Percentiles rank a stretch among this genome's conserved stretches.
These are phyloP conservation scores for Strix occidentalis DNA, from an alignment of 2,797 vertebrate genomes.

Conservation along the genomic window DNA sequence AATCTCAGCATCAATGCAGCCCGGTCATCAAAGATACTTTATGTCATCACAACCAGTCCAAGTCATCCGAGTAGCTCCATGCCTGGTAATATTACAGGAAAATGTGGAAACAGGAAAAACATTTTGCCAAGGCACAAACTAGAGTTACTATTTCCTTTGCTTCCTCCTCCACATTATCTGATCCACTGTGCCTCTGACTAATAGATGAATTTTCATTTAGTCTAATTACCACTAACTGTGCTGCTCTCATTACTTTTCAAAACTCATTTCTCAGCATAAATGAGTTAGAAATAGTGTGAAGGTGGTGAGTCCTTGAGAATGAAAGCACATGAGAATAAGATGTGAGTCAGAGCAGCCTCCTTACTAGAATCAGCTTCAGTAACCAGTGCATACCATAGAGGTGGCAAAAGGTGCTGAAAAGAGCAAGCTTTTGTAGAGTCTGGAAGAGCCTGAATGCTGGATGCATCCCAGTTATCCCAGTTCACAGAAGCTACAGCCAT, in stretches of 20 bases:
- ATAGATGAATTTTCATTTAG: not conserved
- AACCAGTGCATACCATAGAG: not conserved
- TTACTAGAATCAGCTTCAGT: not conserved
- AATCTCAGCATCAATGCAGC: constrained; percentile 84
- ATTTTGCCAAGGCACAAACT: not conserved
- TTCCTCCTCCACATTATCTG: not conserved
- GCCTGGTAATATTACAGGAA: constrained; percentile 85
- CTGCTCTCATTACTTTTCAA: not conserved
- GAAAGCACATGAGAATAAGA: not conserved
- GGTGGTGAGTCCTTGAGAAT: not conserved
- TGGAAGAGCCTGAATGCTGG: not conserved
- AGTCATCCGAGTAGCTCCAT: constrained; percentile 86
- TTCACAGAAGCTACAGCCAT: not conserved
- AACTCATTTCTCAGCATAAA: not conserved
- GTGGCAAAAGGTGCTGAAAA: not conserved
- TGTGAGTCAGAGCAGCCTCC: not conserved
- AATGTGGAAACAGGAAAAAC: not conserved
- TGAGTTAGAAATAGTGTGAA: not conserved
- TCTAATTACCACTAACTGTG: not conserved
- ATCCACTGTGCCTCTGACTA: not conserved
- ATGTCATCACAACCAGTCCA: constrained; percentile 96
- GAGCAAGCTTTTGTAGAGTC: not conserved
- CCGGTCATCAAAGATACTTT: constrained; percentile 88
- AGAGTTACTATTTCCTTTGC: not conserved
- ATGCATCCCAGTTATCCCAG: not conserved